Base-by-base conservation (phyloP, 1,140 invertebrate genomes). In the Brachionus rubens region DNA sequence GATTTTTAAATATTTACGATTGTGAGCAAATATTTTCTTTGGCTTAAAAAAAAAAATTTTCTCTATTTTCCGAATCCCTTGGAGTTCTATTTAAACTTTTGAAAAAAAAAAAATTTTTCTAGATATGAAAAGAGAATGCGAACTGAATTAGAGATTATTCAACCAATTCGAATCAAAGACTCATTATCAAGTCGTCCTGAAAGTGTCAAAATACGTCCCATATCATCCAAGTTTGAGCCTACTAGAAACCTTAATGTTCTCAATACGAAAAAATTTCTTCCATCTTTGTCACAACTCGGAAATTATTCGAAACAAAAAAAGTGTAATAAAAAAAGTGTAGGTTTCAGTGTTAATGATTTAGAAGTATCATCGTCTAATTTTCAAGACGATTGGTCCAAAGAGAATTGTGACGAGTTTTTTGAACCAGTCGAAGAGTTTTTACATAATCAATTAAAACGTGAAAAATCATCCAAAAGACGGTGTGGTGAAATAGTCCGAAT, bases 351-450 rank as follows among this genome's bases (percentile, higher is more conserved):
- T 36, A 59, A 36, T 36, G 28, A 0, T 59, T 59, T 21, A 16
- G 28, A 19, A 30, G 12, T 33, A 59, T 16, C 33, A 36, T 4
- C 9, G n/a, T 59, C 16, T 36, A 36, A 36, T 36, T 36, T 59
- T 36, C 14, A 59, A 33, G 54, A 59, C 36, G 59, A 65, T n/a
- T 65, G 59, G 59, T 65, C 59, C 19, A 65, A 43, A 43, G 59
- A 65, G 5, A 19, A 28, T 9, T 65, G 36, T 26, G 36, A 65
- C 24, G 40, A 65, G 19, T 43, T 65, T 36, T 43, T 65, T 41
- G 19, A 24, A 14, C 41, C 59, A 6, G 40, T 65, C 1, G 59
- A 65, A 43, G 19, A 43, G 24, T 65, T 65, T 16, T 41, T 65
- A 40, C 6, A 41, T 21, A 24, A 19, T 7, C 59, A 65, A 28